Conservation (phyloP, 2,113 vertebrate genomes). For the Cromileptes altivelis region DNA sequence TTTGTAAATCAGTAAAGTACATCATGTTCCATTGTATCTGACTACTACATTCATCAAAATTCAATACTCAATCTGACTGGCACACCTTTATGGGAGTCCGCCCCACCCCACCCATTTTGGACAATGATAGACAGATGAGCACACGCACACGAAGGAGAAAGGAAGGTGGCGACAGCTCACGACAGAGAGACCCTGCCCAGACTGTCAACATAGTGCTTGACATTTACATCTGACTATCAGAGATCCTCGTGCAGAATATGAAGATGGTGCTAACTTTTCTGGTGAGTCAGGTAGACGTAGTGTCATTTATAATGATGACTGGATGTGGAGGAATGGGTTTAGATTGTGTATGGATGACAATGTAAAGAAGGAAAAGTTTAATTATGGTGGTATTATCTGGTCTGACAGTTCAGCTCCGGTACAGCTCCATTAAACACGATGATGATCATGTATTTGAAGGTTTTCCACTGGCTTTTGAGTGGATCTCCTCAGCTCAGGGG, state of each 20-base stretch:
- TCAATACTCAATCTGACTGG: neutral
- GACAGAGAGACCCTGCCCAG: constrained; percentile 13
- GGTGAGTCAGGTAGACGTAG: neutral
- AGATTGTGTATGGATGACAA: no score
- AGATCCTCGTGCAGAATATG: constrained; percentile 28
- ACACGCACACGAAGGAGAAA: neutral
- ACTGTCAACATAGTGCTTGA: constrained; percentile 34
- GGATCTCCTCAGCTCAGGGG: neutral
- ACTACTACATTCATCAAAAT: neutral
- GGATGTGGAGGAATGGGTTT: neutral
- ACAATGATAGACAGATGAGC: no score
- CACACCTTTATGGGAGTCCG: constrained; percentile 7
- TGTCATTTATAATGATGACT: neutral
- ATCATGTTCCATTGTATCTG: no score
- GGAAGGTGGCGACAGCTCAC: neutral
- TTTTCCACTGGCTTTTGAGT: neutral
- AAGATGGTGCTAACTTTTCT: neutral
- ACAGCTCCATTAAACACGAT: neutral
- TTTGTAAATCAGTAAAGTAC: no score
- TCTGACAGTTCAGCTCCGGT: neutral
- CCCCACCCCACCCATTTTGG: constrained; percentile 14
- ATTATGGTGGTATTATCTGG: neutral
- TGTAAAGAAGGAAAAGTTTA: neutral
- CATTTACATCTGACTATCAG: constrained; percentile 41
- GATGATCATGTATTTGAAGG: neutral